These are phyloP conservation scores for Acanthornis magna DNA, from an alignment of 2,797 vertebrate genomes.

Conservation along the genomic window DNA sequence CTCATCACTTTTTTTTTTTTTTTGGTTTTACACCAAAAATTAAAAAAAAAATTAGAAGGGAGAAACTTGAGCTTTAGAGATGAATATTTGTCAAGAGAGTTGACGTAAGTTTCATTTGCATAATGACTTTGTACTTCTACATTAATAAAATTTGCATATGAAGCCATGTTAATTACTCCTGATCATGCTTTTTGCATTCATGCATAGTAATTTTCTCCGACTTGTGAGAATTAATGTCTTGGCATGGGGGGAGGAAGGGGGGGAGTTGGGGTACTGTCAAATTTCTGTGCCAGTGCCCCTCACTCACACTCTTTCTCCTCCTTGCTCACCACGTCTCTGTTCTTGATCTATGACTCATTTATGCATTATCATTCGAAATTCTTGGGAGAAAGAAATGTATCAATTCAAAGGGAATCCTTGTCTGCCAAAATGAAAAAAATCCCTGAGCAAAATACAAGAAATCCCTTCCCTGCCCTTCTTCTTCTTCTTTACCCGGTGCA, in stretches of 20 bases:
- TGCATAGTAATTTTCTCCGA: conserved; percentile 99
- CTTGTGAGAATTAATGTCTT: conserved; percentile 99
- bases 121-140: conserved; percentile 99
- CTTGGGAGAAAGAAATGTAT: conserved; percentile 71
- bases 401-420: conserved; percentile 70
- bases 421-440: conserved; percentile 46
- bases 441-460: conserved; percentile 9
- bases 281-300: conserved; percentile 76
- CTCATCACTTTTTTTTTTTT: conserved; percentile 61
- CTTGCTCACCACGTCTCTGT: conserved; percentile 59
- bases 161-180: conserved; percentile 99
- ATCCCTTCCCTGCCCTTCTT: neutral
- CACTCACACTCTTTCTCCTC: conserved; percentile 61
- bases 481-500: neutral
- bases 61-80: conserved; percentile 94
- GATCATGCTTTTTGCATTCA: conserved; percentile 99
- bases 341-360: conserved; percentile 78
- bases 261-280: conserved; percentile 76
- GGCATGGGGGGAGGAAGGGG: conserved; percentile 79
- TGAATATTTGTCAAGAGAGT: conserved; percentile 99
- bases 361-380: conserved; percentile 70
- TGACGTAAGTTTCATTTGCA: conserved; percentile 98
- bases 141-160: conserved; percentile 99
- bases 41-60: conserved; percentile 74
- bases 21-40: conserved; percentile 54